Base-by-base conservation (phyloP, 2,888 invertebrate species). In the Phymatocera aterrima region DNA sequence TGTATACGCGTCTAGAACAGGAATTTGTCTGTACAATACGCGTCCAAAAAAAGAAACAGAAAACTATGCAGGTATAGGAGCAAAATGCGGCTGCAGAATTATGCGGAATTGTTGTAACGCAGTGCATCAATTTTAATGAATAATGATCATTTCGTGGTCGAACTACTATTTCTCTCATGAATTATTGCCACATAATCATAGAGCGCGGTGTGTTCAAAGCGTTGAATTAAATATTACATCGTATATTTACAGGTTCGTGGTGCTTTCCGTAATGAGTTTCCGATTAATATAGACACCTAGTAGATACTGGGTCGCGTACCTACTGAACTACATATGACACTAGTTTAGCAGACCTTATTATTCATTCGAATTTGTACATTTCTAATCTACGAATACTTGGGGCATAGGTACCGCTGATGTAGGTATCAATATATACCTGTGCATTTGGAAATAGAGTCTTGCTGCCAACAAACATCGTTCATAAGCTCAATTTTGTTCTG, bases 171-270 rank as follows among this genome's bases (percentile, higher is more conserved):
- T 43, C 24, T 15, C 65, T 10, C 28, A n/a, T 48, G 48, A 48
- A 70, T 40, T 48, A 70, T 40, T 15, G 24, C 43, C 46, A 43
- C 8, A 48, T 24, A 46, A 48, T 70, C 48, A 65, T 65, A 18
- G 21, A 70, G n/a, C 28, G n/a, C n/a, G n/a, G n/a, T 48, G 48
- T 70, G 34, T n/a, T 70, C 48, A 31, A 70, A 28, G 46, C 70
- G 70, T 70, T 70, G 48, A 70, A 70, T 46, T 70, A 28, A 31
- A 70, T n/a, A 70, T 61, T 15, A 61, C 34, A 61, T n/a, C 31
- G 12, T 43, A 65, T 65, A 24, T 65, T 24, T 28, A 60, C 43
- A 4, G 65, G 8, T 10, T 43, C 15, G 24, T 21, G 18, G 21
- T 43, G 65, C 24, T 15, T 43, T 24, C 5, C 43, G 21, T 65